Base-by-base conservation (phyloP, 2,888 invertebrate genomes). In the Epirrhoe alternata region DNA sequence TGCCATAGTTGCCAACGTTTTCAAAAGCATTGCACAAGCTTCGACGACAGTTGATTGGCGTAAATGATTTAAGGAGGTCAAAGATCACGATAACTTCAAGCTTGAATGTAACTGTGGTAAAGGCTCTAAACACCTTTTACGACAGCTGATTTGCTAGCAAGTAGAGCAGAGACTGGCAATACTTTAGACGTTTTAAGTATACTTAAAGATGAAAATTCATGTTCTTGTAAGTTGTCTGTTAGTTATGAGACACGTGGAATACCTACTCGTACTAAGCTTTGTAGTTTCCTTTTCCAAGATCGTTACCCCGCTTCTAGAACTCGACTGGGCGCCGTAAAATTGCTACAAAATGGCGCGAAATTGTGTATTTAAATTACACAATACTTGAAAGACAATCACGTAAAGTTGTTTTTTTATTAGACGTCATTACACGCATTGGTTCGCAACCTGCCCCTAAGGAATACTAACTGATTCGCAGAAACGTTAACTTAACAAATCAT, bases 1-100 rank as follows among this genome's bases (percentile, higher is more conserved):
- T 58, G 60, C 42, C 51, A 62, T 47, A 58, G 50, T 5, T 62
- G 50, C 30, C 64, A 51, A 42, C 30, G 49, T 49, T 53, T 55
- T 31, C 16, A 31, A 58, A 59, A 52, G 3, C 45, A 31, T 49
- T 64, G 45, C 54, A 53, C 49, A 57, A 63, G 52, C 31, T 49
- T 47, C n/a, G 49, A 64, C 17, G 58, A 64, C 55, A 60, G 51
- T 33, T 60, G 59, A 67, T 63, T 56, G 58, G 52, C 55, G 60
- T 67, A 6, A 45, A 51, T 59, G 33, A 56, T 53, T 60, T 12
- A 45, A 63, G 16, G 33, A 30, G 50, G 42, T 47, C 42, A 60
- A 60, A 60, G 67, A 52, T 67, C 63, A 63, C 31, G 63, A 55
- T 33, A 16, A 38, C 35, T n/a, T 12, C 30, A 51, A 62, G 51